Evolutionary conservation across 2,888 invertebrate species (phyloP).

Genomic region (Dicyrtoma fusca): DNA sequence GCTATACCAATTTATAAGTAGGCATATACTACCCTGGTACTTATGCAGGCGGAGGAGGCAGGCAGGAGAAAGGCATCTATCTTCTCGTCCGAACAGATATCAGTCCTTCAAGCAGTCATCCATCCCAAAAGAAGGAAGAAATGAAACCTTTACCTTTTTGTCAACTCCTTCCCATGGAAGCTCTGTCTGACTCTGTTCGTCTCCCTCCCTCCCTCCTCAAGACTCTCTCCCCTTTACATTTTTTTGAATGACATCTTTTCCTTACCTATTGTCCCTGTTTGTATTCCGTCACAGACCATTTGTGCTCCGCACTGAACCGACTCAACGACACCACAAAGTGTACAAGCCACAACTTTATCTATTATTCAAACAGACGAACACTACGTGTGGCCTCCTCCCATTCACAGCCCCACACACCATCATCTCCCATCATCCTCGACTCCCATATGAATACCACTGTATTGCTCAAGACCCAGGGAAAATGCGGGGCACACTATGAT

Average conservation of each 20-base stretch:
- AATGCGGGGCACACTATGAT: too few relatives aligned
- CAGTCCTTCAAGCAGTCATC: conserved; percentile 13
- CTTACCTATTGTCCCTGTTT: conserved; percentile 39
- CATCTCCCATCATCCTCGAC: too few relatives aligned
- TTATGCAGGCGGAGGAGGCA: neutral
- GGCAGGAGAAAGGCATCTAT: neutral
- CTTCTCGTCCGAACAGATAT: neutral
- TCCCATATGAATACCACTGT: too few relatives aligned
- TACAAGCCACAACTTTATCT: too few relatives aligned
- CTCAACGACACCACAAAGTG: conserved; percentile 8
- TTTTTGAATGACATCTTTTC: conserved; percentile 36
- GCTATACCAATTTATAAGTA: too few relatives aligned
- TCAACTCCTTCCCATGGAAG: conserved; percentile 34
- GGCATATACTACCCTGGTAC: neutral
- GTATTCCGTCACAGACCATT: conserved; percentile 36
- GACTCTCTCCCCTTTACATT: conserved; percentile 32
- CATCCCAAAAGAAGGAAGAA: conserved; percentile 26
- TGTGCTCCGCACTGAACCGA: neutral
- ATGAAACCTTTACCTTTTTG: conserved; percentile 45
- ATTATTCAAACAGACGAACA: too few relatives aligned
- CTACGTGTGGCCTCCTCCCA: too few relatives aligned
- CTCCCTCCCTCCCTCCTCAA: conserved; percentile 31
- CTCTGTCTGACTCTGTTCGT: conserved; percentile 19
- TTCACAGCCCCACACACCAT: too few relatives aligned
- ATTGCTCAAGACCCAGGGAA: too few relatives aligned